Evolutionary conservation across 2,113 vertebrate genomes (phyloP).

Genomic region (human): DNA sequence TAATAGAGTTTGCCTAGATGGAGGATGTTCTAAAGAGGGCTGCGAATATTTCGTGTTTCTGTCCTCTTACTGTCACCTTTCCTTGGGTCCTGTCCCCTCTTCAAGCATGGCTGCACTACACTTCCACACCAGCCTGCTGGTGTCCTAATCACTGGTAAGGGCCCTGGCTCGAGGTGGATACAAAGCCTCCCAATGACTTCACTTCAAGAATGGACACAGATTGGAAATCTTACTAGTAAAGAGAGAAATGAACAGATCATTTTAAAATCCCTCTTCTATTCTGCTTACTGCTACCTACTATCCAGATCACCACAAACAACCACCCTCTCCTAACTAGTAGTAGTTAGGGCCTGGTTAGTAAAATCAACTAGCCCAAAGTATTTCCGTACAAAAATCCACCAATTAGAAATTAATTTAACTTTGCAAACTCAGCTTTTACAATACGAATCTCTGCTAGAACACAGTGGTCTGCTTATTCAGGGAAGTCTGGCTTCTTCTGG

Average conservation of each 20-base stretch:
- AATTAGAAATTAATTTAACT: background rate
- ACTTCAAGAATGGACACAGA: background rate
- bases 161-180: background rate
- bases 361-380: background rate
- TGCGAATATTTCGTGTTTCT: background rate
- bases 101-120: background rate
- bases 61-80: background rate
- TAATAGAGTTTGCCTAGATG: background rate
- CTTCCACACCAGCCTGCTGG: background rate
- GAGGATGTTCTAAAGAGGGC: conserved; percentile 3
- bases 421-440: background rate
- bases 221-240: background rate
- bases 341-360: background rate
- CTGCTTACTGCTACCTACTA: background rate
- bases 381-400: background rate
- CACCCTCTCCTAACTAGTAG: background rate
- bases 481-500: background rate
- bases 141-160: background rate
- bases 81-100: background rate
- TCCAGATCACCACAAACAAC: background rate
- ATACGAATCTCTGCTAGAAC: background rate
- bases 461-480: background rate
- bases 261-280: background rate
- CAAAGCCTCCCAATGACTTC: background rate
- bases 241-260: background rate